Percentiles rank a stretch among this genome's conserved stretches.
Evolutionary conservation across 2,797 vertebrate species (phyloP).

Genomic region (Aphelocoma californica): DNA sequence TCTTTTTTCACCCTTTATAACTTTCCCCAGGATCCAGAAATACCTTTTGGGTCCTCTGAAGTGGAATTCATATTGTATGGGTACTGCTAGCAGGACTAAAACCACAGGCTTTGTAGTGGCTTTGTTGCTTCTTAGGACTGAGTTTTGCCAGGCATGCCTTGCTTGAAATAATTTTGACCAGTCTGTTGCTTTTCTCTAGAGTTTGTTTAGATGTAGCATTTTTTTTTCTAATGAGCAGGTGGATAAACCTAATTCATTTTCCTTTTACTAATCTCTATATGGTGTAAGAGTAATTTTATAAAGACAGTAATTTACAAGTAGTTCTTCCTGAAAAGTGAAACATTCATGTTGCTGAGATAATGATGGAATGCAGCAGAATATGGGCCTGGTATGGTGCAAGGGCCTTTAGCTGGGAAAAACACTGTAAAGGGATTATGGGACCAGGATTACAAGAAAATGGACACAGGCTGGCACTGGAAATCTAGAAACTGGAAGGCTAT

Average conservation of each 20-base stretch:
- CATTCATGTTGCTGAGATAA: neutral
- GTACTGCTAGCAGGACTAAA: neutral
- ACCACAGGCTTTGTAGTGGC: neutral
- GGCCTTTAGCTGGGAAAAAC: neutral
- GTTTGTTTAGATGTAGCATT: neutral
- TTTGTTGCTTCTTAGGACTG: neutral
- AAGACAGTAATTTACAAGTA: neutral
- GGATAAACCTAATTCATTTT: neutral
- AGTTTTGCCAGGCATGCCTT: neutral
- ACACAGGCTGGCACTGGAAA: neutral
- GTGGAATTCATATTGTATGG: neutral
- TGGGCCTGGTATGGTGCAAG: neutral
- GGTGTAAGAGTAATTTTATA: neutral
- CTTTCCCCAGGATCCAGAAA: neutral
- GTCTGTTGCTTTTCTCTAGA: neutral
- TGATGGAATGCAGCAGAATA: neutral
- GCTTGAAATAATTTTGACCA: neutral
- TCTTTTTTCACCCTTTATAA: neutral
- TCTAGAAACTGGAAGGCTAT: neutral
- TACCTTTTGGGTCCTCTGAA: neutral
- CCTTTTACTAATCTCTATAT: neutral
- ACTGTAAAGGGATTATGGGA: neutral
- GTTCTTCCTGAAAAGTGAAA: neutral
- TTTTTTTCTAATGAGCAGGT: neutral
- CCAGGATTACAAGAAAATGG: neutral